Evolutionary conservation across 2,888 invertebrate species (phyloP).

Genomic region (Crioceris asparagi): DNA sequence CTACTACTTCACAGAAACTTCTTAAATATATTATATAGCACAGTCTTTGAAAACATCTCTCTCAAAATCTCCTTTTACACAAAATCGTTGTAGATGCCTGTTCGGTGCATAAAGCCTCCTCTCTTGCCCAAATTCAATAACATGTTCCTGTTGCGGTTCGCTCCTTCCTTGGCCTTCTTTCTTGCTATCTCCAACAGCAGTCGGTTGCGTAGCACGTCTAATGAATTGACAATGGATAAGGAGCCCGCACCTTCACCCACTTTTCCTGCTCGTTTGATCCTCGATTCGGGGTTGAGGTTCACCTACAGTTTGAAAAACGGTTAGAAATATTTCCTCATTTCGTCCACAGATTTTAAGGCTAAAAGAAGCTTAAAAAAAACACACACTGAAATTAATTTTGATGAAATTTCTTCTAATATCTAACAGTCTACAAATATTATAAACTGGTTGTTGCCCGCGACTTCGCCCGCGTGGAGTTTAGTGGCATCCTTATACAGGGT

Average conservation of each 20-base stretch:
- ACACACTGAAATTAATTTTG: too few relatives aligned
- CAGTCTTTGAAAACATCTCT: slow-evolving; percentile 8
- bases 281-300: slow-evolving; percentile 5
- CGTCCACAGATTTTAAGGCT: slow-evolving; percentile 13
- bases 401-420: too few relatives aligned
- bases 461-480: too few relatives aligned
- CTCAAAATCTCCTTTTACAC: slow-evolving; percentile 19
- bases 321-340: too few relatives aligned
- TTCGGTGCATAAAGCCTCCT: slow-evolving; percentile 25
- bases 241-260: slow-evolving; percentile 16
- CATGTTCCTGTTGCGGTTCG: slow-evolving; percentile 62
- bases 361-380: too few relatives aligned
- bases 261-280: slow-evolving; percentile 10
- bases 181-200: slow-evolving; percentile 72
- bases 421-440: too few relatives aligned
- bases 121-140: slow-evolving; percentile 71
- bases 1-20: background rate
- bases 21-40: too few relatives aligned
- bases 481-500: too few relatives aligned
- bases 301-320: slow-evolving; percentile 10
- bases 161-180: slow-evolving; percentile 68
- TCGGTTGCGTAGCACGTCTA: slow-evolving; percentile 76
- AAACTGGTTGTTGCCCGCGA: too few relatives aligned
- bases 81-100: slow-evolving; percentile 22
- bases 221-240: slow-evolving; percentile 75